A percentile compares a stretch with the other conserved stretches of the same genome.
These are phyloP conservation scores for Psylliodes chrysocephalus DNA, from an alignment of 2,888 invertebrate genomes.

Conservation along the genomic window DNA sequence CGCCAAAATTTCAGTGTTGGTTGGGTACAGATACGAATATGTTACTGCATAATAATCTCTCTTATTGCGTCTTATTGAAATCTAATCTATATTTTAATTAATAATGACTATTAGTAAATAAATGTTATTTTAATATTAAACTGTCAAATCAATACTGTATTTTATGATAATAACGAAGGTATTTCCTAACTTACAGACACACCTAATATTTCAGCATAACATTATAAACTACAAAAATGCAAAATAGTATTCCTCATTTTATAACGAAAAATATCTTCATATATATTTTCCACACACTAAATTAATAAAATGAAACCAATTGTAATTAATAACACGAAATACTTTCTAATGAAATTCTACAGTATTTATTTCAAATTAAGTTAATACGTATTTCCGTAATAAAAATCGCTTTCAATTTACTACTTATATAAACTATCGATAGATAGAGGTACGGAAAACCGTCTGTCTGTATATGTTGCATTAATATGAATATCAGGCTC, in stretches of 20 bases:
- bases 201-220: too few relatives aligned
- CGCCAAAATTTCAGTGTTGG: too few relatives aligned
- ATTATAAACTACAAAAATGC: too few relatives aligned
- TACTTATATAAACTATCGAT: constrained; percentile 12
- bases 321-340: constrained; percentile 21
- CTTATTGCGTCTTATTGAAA: too few relatives aligned
- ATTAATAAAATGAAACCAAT: neutral
- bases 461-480: neutral
- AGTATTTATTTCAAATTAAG: constrained; percentile 14
- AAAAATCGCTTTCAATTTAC: constrained; percentile 13
- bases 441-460: constrained; percentile 1
- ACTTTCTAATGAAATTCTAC: constrained; percentile 20
- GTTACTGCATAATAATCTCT: too few relatives aligned
- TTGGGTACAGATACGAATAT: too few relatives aligned
- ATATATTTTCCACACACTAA: neutral
- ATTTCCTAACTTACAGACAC: too few relatives aligned
- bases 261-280: neutral
- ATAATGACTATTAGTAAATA: too few relatives aligned
- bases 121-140: too few relatives aligned
- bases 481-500: constrained; percentile 1
- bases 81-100: too few relatives aligned
- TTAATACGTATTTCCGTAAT: constrained; percentile 17
- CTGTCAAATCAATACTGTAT: too few relatives aligned
- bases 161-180: too few relatives aligned
- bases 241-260: neutral